phyloP scores from a whole-genome alignment of 2,113 vertebrate species.

The Leiothrix lutea region DNA sequence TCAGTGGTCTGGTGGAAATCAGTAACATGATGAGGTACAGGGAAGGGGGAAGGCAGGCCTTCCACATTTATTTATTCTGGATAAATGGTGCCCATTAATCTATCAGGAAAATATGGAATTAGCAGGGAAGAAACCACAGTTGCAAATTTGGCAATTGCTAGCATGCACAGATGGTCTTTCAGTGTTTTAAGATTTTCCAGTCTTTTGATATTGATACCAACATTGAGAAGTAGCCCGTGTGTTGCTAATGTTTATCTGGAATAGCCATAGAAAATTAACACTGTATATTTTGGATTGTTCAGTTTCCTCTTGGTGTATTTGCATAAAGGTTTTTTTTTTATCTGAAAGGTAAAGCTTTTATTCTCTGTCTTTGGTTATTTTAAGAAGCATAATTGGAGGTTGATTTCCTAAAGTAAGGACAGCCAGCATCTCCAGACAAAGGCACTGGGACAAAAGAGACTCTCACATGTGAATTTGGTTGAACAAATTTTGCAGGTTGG shows the following conservation, averaged over 20 bases:
- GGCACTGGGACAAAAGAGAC: not conserved
- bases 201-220: conserved; percentile 72
- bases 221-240: conserved; percentile 33
- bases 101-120: conserved; percentile 66
- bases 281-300: conserved; percentile 20
- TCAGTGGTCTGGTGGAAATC: conserved; percentile 39
- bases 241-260: conserved; percentile 45
- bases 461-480: not conserved
- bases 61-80: conserved; percentile 59
- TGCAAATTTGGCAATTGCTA: conserved; percentile 58
- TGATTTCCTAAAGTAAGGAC: not conserved
- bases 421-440: not conserved
- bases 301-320: not conserved
- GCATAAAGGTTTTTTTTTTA: not conserved
- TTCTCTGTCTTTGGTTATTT: not conserved
- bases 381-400: not conserved
- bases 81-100: conserved; percentile 65
- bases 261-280: conserved; percentile 32
- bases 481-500: not conserved
- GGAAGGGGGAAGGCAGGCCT: not conserved
- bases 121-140: conserved; percentile 60
- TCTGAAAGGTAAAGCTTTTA: not conserved
- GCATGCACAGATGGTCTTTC: conserved; percentile 52
- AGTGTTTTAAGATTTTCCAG: conserved; percentile 60
- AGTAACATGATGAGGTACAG: conserved; percentile 16